These are phyloP conservation scores for Romanogobio albipinnatus DNA, from an alignment of 2,113 vertebrate genomes.

Conservation along the genomic window DNA sequence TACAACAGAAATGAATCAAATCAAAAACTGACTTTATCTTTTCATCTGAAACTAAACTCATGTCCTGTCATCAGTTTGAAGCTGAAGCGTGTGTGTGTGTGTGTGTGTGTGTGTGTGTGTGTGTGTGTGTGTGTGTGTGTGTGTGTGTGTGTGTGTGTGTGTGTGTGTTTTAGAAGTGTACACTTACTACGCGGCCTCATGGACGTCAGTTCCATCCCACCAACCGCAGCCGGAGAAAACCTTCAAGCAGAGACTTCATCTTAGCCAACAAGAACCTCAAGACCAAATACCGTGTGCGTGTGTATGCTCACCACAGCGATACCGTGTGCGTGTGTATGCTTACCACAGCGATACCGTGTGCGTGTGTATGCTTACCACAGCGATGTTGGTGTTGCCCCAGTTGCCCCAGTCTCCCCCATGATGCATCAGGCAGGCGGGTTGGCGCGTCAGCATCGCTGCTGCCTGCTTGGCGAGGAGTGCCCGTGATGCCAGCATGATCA, in stretches of 20 bases:
- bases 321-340: not conserved
- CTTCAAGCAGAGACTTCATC: constrained; percentile 46
- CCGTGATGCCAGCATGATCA: constrained; percentile 69
- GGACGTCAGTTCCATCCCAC: constrained; percentile 77
- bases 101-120: no score
- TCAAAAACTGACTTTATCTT: no score
- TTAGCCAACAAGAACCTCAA: not conserved
- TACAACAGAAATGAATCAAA: no score
- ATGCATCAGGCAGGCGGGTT: constrained; percentile 72
- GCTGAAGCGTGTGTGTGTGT: no score
- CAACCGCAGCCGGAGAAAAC: constrained; percentile 78
- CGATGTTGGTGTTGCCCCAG: constrained; percentile 76
- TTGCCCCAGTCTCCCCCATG: constrained; percentile 71
- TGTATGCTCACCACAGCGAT: no score
- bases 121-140: no score
- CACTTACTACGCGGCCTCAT: constrained; percentile 74
- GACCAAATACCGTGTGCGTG: not conserved
- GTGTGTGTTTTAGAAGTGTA: not conserved
- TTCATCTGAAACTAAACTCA: no score
- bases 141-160: not conserved
- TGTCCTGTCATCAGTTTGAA: no score
- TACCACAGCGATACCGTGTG: no score
- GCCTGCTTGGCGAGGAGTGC: constrained; percentile 69
- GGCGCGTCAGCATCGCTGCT: constrained; percentile 62
- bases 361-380: constrained; percentile 66